Evolutionary conservation across 2,113 vertebrate species (phyloP).

Genomic region (Parus major): DNA sequence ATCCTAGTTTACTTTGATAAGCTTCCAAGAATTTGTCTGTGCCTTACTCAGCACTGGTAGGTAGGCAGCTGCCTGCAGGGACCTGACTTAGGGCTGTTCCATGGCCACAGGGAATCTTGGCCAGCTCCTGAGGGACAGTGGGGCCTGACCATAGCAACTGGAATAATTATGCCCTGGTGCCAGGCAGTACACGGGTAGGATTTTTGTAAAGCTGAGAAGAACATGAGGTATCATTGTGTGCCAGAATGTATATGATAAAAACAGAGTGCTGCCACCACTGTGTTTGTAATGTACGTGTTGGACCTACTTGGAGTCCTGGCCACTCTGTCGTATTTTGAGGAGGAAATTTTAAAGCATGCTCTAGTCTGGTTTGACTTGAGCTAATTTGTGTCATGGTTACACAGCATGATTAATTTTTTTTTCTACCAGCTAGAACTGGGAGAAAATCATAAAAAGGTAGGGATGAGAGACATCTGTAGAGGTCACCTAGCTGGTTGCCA

Average conservation of each 20-base stretch:
- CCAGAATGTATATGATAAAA: not conserved
- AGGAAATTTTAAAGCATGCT: not conserved
- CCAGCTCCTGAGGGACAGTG: not conserved
- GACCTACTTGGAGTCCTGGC: not conserved
- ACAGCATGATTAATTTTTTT: not conserved
- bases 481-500: not conserved
- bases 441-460: not conserved
- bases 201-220: not conserved
- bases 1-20: not conserved
- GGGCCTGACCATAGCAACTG: not conserved
- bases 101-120: not conserved
- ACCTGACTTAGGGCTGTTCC: not conserved
- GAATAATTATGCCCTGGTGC: not conserved
- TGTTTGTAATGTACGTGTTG: not conserved
- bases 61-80: not conserved
- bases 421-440: not conserved
- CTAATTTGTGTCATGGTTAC: not conserved
- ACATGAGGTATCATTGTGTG: not conserved
- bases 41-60: not conserved
- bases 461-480: not conserved
- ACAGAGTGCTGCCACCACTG: not conserved
- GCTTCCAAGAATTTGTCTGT: not conserved
- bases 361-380: not conserved
- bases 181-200: not conserved
- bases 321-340: not conserved